A percentile compares a stretch with the other conserved stretches of the same genome.
Conservation (phyloP, 2,797 vertebrate species). For the Leontopithecus rosalia region DNA sequence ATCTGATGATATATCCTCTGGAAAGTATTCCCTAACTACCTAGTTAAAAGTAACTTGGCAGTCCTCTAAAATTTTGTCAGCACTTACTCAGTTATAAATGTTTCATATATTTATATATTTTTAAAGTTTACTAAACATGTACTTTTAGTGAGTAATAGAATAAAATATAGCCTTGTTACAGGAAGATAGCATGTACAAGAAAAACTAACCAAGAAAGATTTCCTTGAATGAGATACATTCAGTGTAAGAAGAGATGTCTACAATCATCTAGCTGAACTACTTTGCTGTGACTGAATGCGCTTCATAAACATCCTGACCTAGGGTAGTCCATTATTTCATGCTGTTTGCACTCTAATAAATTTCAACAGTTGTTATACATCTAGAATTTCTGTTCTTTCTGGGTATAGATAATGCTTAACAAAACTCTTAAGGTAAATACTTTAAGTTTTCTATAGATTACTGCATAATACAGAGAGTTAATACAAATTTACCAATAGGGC, state of each 20-base stretch:
- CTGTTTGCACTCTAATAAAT: background rate
- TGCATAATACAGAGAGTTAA: background rate
- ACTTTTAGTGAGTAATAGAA: background rate
- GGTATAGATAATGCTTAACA: background rate
- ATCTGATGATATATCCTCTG: background rate
- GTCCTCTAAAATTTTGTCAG: background rate
- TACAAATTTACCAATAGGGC: background rate
- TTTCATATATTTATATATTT: background rate
- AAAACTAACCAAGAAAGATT: background rate
- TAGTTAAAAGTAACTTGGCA: background rate
- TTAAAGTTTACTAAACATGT: background rate
- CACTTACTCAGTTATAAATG: background rate
- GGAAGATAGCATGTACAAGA: background rate
- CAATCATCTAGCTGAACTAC: background rate
- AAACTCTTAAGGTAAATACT: background rate
- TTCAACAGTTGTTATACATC: background rate
- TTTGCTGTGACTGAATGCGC: background rate
- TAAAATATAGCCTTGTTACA: background rate
- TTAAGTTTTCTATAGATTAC: constrained; percentile 40
- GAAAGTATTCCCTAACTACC: background rate
- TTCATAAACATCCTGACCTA: background rate
- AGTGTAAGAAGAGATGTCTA: background rate
- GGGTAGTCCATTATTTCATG: background rate
- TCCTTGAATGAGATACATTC: background rate
- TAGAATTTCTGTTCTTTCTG: background rate